Base-by-base conservation (phyloP, 2,888 invertebrate species). In the Caenorhabditis uteleia region DNA sequence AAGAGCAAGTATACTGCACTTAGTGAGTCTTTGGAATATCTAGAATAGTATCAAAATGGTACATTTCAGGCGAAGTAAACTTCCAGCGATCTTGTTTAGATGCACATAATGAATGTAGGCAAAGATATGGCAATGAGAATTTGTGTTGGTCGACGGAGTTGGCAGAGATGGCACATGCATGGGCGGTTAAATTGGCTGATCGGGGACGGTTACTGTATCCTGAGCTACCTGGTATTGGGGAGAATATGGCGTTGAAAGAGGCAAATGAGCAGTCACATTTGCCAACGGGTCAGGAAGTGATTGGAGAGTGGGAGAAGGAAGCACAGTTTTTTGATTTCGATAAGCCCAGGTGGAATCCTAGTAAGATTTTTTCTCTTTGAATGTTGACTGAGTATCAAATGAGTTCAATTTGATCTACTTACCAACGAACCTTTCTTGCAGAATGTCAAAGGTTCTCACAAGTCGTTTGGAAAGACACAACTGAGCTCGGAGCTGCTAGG, bases 11-110 rank as follows among this genome's bases (percentile, higher is more conserved):
- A 79, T 53, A 80, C 78, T 5, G 81, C 81, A 7, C 69, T 81
- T 39, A 76, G 81, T 82, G 23, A 50, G 78, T 64, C 18, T 12
- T 38, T n/a, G 6, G 4, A 7, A 7, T 2, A 42, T 2, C 33
- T 2, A 14, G n/a, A 14, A 7, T 51, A 36, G 48, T 29, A 8
- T 1, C 18, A 38, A 21, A 25, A 12, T n/a, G n/a, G n/a, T 31
- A 29, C 5, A 2, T 20, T 42, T 68, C 36, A 75, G 82, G 78
- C 26, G 81, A 82, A 42, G 79, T 80, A n/a, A 82, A 80, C 56
- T 82, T 82, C 51, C 82, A 83, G 67, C 49, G 82, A 14, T 72
- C 76, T 10, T 83, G 81, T 43, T 69, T 82, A 14, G 82, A 82
- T 46, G 82, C 82, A 18, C 82, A 82, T 50, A 82, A 82, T 40